A percentile compares a stretch with the other conserved stretches of the same genome.
phyloP scores from a whole-genome alignment of 2,113 vertebrate species.

The Spea bombifrons region DNA sequence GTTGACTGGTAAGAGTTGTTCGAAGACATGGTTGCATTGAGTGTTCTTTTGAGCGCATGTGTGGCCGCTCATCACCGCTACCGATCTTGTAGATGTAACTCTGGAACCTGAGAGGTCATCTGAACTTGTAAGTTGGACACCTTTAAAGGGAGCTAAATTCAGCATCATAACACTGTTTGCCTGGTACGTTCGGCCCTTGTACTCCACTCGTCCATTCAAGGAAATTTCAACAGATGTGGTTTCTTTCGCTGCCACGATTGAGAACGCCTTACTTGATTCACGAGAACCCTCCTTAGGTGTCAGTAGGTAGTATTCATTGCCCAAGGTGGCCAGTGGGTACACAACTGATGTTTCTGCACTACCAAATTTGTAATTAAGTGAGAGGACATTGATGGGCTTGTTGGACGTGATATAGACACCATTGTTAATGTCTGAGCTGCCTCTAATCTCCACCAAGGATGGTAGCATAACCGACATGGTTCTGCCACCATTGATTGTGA shows the following conservation, averaged over 20 bases:
- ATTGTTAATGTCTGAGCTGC: slow-evolving; percentile 46
- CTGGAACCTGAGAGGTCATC: slow-evolving; percentile 65
- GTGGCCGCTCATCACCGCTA: slow-evolving; percentile 71
- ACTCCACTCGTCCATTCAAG: slow-evolving; percentile 50
- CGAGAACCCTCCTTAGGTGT: slow-evolving; percentile 53
- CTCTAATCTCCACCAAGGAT: slow-evolving; percentile 54
- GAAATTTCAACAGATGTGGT: slow-evolving; percentile 58
- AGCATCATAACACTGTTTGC: slow-evolving; percentile 51
- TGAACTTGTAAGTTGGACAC: slow-evolving; percentile 62
- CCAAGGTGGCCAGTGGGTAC: slow-evolving; percentile 62
- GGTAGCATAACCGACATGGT: slow-evolving; percentile 54
- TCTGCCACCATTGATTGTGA: slow-evolving; percentile 52
- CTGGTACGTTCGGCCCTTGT: slow-evolving; percentile 49
- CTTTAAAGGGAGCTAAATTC: slow-evolving; percentile 63
- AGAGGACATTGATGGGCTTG: slow-evolving; percentile 59
- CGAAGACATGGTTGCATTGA: slow-evolving; percentile 70
- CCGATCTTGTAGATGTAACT: slow-evolving; percentile 59
- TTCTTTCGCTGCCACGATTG: slow-evolving; percentile 64
- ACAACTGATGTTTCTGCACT: slow-evolving; percentile 66
- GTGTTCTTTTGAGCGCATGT: slow-evolving; percentile 64
- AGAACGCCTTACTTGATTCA: slow-evolving; percentile 63
- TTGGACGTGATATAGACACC: slow-evolving; percentile 61
- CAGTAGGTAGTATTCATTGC: slow-evolving; percentile 68
- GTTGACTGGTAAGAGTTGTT: slow-evolving; percentile 69
- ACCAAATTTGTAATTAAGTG: slow-evolving; percentile 59